Base-by-base conservation (phyloP, 2,888 invertebrate species). In the Tetropium fuscum region DNA sequence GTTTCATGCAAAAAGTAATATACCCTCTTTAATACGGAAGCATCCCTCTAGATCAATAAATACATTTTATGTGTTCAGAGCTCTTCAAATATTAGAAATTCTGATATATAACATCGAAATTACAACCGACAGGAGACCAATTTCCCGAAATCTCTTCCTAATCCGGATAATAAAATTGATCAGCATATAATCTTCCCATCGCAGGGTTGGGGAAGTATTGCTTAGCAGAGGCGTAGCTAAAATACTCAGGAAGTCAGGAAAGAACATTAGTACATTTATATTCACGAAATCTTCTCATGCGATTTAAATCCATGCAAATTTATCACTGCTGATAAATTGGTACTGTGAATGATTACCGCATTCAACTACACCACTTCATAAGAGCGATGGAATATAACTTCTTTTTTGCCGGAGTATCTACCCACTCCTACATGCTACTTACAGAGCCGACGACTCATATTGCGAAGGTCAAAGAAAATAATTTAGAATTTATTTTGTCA, bases 131-230 rank as follows among this genome's bases (percentile, higher is more conserved):
- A 13, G 34, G 34, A 34, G 13, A 6, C 34, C 13, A 11, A 34
- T 34, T 34, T 13, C 13, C 34, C 34, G 8, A 34, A 34, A 34
- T 34, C 34, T 34, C 34, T 13, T 7, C 13, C 13, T 34, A 34
- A 34, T 34, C 34, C 34, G 7, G 5, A 15, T 34, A 34, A 34
- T 34, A 34, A 34, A 34, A 34, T 34, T 34, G 34, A 34, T 34
- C 34, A 13, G 34, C 34, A 34, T 34, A 13, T 34, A 34, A 34
- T 34, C 34, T 15, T 34, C 2, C 15, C 11, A 6, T 6, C 15
- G 34, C 13, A 11, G 11, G 1, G 6, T 11, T 5, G 15, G 11
- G 34, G 6, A 27, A 2, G 2, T n/a, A 2, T 7, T 2, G 7
- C 2, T 7, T 6, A 7, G 2, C 34, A 34, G 34, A 0, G 34